These are phyloP conservation scores for Diaphora mendica DNA, from an alignment of 2,888 invertebrate genomes.

Conservation along the genomic window DNA sequence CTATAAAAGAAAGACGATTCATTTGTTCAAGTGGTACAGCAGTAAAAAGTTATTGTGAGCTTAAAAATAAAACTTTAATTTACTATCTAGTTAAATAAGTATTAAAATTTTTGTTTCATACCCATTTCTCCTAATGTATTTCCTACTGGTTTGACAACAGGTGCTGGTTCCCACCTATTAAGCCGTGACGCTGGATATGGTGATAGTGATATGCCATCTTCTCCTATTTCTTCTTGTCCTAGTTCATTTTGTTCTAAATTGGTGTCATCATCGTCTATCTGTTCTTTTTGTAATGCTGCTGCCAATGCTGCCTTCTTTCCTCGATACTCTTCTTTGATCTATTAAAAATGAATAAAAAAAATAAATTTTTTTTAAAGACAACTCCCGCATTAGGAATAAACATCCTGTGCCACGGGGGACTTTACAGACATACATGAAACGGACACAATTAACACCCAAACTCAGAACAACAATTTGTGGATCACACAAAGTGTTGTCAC, in stretches of 20 bases:
- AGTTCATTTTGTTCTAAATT: slow-evolving; percentile 75
- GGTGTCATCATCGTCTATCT: slow-evolving; percentile 70
- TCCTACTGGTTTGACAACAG: slow-evolving; percentile 88
- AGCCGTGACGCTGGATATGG: slow-evolving; percentile 79
- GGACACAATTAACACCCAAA: too few relatives aligned
- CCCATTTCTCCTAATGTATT: slow-evolving; percentile 97
- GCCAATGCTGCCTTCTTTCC: slow-evolving; percentile 83
- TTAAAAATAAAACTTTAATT: not conserved
- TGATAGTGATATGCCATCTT: slow-evolving; percentile 68
- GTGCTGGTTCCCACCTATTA: slow-evolving; percentile 91
- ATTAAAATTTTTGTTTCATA: slow-evolving; percentile 54
- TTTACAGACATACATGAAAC: too few relatives aligned
- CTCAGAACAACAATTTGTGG: too few relatives aligned
- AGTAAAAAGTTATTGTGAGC: not conserved
- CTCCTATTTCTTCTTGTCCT: slow-evolving; percentile 66
- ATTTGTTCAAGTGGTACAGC: not conserved
- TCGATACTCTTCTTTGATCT: slow-evolving; percentile 63
- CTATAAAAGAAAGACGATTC: not conserved
- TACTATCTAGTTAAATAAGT: not conserved
- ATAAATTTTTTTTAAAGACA: too few relatives aligned
- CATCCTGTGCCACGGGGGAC: too few relatives aligned
- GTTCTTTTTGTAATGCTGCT: slow-evolving; percentile 69
- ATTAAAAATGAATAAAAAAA: slow-evolving; percentile 11
- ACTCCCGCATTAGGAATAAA: too few relatives aligned
- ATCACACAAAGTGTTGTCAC: too few relatives aligned